phyloP scores from a whole-genome alignment of 2,113 vertebrate species.

The Sakesphorus luctuosus region DNA sequence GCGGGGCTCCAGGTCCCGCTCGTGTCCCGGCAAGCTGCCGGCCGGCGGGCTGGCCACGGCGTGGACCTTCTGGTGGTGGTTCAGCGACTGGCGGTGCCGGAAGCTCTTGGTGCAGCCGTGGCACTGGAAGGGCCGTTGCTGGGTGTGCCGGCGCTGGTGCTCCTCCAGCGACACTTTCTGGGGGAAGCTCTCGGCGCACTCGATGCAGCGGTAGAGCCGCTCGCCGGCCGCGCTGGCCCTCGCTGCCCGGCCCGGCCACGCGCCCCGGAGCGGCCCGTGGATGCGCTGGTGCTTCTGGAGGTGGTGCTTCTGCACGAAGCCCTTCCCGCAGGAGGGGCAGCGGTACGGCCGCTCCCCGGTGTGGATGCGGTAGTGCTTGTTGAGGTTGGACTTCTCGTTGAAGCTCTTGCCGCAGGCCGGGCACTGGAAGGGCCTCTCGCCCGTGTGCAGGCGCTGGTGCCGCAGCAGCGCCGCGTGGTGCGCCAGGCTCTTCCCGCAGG shows the following conservation, averaged over 20 bases:
- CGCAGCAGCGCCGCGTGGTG: slow-evolving; percentile 53
- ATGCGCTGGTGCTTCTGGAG: slow-evolving; percentile 64
- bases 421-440: slow-evolving; percentile 55
- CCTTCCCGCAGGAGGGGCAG: slow-evolving; percentile 50
- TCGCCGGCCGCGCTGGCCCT: not conserved
- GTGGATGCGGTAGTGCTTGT: slow-evolving; percentile 62
- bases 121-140: slow-evolving; percentile 64
- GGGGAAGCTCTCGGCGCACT: slow-evolving; percentile 41
- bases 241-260: not conserved
- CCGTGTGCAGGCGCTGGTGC: slow-evolving; percentile 57
- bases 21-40: not conserved
- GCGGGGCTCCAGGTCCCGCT: not conserved
- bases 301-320: slow-evolving; percentile 66
- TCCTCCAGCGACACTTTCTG: slow-evolving; percentile 37
- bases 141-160: slow-evolving; percentile 61
- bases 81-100: slow-evolving; percentile 56
- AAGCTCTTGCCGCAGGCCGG: slow-evolving; percentile 46
- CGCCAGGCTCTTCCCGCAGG: slow-evolving; percentile 53
- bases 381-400: slow-evolving; percentile 64
- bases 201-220: slow-evolving; percentile 62
- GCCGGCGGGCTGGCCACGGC: not conserved
- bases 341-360: slow-evolving; percentile 49
- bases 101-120: slow-evolving; percentile 59
- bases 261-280: not conserved
- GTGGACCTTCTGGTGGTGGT: slow-evolving; percentile 61